Evolutionary conservation across 2,113 vertebrate species (phyloP).

Genomic region (Nyctereutes procyonoides): DNA sequence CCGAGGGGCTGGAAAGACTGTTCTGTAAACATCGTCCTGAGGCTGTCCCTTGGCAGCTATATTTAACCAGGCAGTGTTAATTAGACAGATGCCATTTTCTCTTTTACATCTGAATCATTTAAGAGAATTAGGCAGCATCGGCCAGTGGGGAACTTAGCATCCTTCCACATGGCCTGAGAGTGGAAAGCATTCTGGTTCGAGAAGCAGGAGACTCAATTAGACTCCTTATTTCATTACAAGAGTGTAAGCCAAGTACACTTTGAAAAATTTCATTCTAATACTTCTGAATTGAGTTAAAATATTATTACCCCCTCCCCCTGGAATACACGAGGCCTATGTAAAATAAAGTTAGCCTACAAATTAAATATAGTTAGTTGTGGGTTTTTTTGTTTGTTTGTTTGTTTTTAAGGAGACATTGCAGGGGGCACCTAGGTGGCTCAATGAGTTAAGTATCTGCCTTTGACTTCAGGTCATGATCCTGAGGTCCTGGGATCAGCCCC

Average conservation of each 20-base stretch:
- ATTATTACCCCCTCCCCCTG: not conserved
- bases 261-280: conserved; percentile 10
- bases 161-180: conserved; percentile 41
- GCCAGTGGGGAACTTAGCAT: conserved; percentile 47
- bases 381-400: not conserved
- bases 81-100: conserved; percentile 78
- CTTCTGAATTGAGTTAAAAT: conserved; percentile 43
- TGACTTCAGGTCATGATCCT: too few species aligned
- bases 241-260: not conserved
- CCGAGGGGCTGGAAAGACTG: not conserved
- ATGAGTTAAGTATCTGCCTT: too few species aligned
- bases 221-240: not conserved
- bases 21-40: conserved; percentile 57
- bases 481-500: too few species aligned
- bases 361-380: not conserved
- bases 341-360: not conserved
- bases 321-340: not conserved
- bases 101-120: conserved; percentile 78
- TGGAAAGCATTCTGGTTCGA: not conserved
- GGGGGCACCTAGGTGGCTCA: too few species aligned
- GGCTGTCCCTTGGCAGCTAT: conserved; percentile 63
- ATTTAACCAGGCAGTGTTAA: conserved; percentile 73
- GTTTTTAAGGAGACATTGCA: not conserved
- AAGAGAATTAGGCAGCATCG: conserved; percentile 67
- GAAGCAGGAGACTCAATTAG: not conserved